Base-by-base conservation (phyloP, 2,888 invertebrate genomes). In the Chalcosyrphus nemorum region DNA sequence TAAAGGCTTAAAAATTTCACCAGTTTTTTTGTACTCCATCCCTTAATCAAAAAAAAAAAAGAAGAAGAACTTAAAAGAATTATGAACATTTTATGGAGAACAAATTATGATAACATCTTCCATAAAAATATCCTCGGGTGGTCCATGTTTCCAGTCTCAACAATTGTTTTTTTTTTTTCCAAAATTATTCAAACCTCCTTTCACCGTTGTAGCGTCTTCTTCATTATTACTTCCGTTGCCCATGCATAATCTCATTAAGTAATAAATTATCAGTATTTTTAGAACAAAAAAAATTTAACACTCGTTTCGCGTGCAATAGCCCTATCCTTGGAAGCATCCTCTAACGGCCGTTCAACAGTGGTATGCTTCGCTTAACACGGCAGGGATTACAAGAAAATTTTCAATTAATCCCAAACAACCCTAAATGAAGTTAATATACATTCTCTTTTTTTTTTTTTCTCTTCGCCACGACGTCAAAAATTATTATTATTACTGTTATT, bases 251-350 rank as follows among this genome's bases (percentile, higher is more conserved):
- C 75, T 80, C 13, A 57, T 80, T 52, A 75, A 68, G 70, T 59
- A 80, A 84, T 84, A 84, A 84, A 84, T 84, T 78, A 84, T 80
- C 50, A 74, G 68, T 54, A 75, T 84, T 80, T 84, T 57, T 70
- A 70, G 32, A 21, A 61, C 47, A 65, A 32, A 61, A 43, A 43
- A 32, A 27, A 72, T n/a, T 72, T 71, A 63, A 82, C 72, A 82
- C 82, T 82, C 82, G 66, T 78, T 74, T 82, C 61, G 77, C 68
- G 65, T 13, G 43, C 63, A 7, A 47, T 52, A 17, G 38, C 9
- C 70, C 9, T 24, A 71, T 71, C 43, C 54, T 38, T 29, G 7
- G 6, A 59, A 54, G 66, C 21, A 59, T 54, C 54, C 15, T 56
- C 35, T 50, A 27, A 38, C 38, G 50, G 52, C n/a, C 43, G 19